Conservation (phyloP, 2,797 vertebrate genomes). For the Kryptopterus vitreolus region DNA sequence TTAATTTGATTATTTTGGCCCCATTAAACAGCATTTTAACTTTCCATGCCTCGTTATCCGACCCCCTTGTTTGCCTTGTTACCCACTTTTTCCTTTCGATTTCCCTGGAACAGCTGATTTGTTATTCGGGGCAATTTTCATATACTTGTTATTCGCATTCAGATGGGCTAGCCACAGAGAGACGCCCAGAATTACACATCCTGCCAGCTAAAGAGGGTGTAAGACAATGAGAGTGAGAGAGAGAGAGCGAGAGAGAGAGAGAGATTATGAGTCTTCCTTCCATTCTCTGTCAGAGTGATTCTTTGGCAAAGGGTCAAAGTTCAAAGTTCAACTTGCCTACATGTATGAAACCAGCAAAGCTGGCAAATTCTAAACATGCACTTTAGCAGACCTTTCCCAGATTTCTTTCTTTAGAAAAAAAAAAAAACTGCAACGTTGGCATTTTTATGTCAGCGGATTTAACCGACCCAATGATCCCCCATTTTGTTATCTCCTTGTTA, state of each 20-base stretch:
- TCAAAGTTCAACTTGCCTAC: constrained; percentile 1
- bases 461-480: constrained; percentile 5
- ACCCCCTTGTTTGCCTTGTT: no score
- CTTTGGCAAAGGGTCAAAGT: constrained; percentile 18
- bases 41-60: no score
- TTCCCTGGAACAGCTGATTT: no score
- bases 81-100: no score
- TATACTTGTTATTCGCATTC: no score
- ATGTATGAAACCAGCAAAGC: background rate
- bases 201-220: constrained; percentile 74
- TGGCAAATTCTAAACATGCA: constrained; percentile 6
- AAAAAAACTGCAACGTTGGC: background rate
- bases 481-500: constrained; percentile 15
- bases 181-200: constrained; percentile 93
- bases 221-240: background rate
- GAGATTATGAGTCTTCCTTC: background rate
- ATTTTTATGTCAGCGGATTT: constrained; percentile 24
- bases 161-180: constrained; percentile 97
- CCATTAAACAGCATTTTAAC: no score
- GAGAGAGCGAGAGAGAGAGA: background rate
- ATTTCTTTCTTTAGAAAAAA: background rate
- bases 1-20: no score
- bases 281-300: constrained; percentile 7
- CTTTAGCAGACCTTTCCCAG: background rate
- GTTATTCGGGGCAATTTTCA: no score